phyloP scores from a whole-genome alignment of 2,797 vertebrate species.

The Rhinella marina region DNA sequence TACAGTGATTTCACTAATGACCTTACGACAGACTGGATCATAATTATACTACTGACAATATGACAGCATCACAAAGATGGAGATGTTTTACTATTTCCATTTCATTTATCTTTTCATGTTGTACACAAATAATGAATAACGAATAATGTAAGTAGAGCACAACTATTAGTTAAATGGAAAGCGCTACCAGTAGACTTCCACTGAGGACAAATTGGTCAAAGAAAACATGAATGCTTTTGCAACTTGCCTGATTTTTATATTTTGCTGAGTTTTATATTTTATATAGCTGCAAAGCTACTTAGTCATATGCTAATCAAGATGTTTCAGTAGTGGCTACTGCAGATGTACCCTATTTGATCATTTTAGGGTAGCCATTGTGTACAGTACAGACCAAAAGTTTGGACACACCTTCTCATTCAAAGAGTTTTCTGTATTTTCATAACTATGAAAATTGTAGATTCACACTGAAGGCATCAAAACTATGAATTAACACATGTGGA shows the following conservation, averaged over 20 bases:
- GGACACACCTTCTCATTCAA: no score
- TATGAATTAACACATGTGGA: no score
- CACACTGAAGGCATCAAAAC: no score
- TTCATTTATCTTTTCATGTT: neutral
- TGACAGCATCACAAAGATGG: neutral
- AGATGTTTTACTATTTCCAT: neutral
- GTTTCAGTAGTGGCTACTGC: no score
- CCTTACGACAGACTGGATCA: conserved; percentile 3
- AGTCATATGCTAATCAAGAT: neutral
- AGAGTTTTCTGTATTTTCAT: no score
- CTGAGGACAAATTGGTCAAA: neutral
- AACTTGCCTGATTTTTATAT: neutral
- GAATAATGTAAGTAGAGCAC: neutral
- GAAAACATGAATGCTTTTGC: neutral
- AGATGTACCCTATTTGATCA: no score
- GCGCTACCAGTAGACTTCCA: neutral
- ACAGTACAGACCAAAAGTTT: no score
- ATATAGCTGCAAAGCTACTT: neutral
- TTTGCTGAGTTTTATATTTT: neutral
- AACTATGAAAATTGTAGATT: no score
- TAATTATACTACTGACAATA: conserved; percentile 1
- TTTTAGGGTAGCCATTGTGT: no score
- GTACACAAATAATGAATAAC: neutral
- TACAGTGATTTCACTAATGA: conserved; percentile 31
- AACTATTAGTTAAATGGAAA: neutral